phyloP scores from a whole-genome alignment of 2,888 invertebrate species.

The Branchinecta sandiegonensis region DNA sequence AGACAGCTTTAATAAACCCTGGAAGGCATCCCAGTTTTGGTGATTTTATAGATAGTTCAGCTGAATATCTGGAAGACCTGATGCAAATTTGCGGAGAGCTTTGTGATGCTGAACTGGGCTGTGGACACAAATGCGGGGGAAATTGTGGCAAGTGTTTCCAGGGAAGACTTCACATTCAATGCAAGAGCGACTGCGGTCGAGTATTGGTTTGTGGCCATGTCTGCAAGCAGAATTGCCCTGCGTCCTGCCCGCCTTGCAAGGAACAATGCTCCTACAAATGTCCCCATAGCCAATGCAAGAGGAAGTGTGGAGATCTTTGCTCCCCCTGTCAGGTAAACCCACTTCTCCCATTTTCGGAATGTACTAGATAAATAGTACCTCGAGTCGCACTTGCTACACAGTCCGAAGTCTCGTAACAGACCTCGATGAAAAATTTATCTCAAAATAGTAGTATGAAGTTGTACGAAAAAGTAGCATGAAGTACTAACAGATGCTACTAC shows the following conservation, averaged over 20 bases:
- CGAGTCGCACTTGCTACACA: too few species aligned
- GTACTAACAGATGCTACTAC: too few species aligned
- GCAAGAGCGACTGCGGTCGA: conserved; percentile 42
- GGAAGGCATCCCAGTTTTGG: too few species aligned
- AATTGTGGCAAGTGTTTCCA: conserved; percentile 43
- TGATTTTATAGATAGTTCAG: background rate
- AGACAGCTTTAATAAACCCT: too few species aligned
- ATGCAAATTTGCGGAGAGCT: conserved; percentile 37
- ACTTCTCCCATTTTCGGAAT: background rate
- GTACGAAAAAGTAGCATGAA: too few species aligned
- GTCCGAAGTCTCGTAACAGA: too few species aligned
- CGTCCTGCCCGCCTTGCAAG: conserved; percentile 32
- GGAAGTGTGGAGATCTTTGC: conserved; percentile 40
- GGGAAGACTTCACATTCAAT: conserved; percentile 46
- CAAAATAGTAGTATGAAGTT: too few species aligned
- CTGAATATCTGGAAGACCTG: conserved; percentile 28
- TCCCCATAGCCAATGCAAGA: conserved; percentile 39
- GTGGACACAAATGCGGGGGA: conserved; percentile 42
- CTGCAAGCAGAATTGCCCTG: conserved; percentile 30
- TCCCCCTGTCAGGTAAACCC: conserved; percentile 22
- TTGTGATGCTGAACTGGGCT: conserved; percentile 37
- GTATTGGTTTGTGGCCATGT: conserved; percentile 47
- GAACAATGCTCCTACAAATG: conserved; percentile 39
- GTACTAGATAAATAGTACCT: too few species aligned
- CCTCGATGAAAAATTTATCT: too few species aligned